Evolutionary conservation across 2,797 vertebrate genomes (phyloP).

Genomic region (Loriculus beryllinus): DNA sequence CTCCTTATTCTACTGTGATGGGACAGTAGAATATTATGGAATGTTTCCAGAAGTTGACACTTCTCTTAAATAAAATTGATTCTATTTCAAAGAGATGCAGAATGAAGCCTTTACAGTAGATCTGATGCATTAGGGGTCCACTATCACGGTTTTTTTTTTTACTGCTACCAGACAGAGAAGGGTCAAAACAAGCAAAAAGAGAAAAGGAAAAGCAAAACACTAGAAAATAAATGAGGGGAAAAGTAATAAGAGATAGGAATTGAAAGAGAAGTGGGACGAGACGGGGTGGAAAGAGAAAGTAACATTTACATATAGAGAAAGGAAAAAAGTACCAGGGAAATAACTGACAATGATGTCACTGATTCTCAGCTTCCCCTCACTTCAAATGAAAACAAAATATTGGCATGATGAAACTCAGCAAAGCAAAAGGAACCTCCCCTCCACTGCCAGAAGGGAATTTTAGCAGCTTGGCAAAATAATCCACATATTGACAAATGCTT

Average conservation of each 20-base stretch:
- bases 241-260: not conserved
- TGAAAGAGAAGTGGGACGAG: not conserved
- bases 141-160: not conserved
- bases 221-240: not conserved
- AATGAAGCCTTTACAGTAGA: not conserved
- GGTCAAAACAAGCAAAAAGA: not conserved
- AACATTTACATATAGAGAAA: not conserved
- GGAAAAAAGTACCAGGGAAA: constrained; percentile 44
- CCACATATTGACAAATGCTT: not conserved
- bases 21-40: not conserved
- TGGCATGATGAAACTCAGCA: not conserved
- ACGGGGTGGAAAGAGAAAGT: not conserved
- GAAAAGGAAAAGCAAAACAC: not conserved
- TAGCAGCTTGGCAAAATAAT: not conserved
- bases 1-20: not conserved
- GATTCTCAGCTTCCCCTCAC: not conserved
- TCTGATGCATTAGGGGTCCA: not conserved
- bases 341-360: not conserved
- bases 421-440: not conserved
- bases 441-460: not conserved
- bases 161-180: not conserved
- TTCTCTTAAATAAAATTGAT: not conserved
- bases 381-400: not conserved
- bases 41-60: not conserved
- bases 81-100: not conserved